Evolutionary conservation across 2,888 invertebrate genomes (phyloP).

Genomic region (Chloroclysta siterata): DNA sequence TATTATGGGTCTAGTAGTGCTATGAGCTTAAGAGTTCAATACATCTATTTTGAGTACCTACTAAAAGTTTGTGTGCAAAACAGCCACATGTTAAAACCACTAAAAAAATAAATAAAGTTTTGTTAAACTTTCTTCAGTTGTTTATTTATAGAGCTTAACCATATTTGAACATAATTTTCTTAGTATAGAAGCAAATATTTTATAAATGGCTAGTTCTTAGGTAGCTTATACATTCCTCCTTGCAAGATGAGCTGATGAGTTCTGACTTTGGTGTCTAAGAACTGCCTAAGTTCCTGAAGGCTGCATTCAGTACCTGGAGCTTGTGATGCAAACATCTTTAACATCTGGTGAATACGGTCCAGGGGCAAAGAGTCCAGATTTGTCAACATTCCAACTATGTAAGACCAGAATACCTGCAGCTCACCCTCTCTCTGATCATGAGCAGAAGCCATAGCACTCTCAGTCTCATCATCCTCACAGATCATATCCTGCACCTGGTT

Average conservation of each 20-base stretch:
- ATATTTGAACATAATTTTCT: background rate
- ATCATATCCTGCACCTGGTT: constrained; percentile 87
- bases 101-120: constrained; percentile 71
- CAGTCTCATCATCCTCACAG: constrained; percentile 95
- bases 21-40: background rate
- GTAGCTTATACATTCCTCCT: constrained; percentile 94
- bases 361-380: constrained; percentile 96
- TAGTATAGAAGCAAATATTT: background rate
- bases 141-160: constrained; percentile 25
- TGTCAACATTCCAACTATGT: constrained; percentile 98
- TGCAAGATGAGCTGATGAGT: constrained; percentile 94
- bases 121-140: constrained; percentile 61
- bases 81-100: constrained; percentile 43
- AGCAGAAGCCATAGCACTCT: constrained; percentile 97
- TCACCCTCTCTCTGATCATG: constrained; percentile 97
- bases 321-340: constrained; percentile 98
- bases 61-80: constrained; percentile 1
- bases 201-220: constrained; percentile 84
- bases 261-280: constrained; percentile 96
- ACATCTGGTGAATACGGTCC: constrained; percentile 97
- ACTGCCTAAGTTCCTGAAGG: constrained; percentile 93
- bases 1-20: background rate
- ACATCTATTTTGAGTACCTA: background rate
- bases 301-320: constrained; percentile 96
- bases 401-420: constrained; percentile 97